Base-by-base conservation (phyloP, 2,113 vertebrate genomes). In the Pseudopipra pipra region DNA sequence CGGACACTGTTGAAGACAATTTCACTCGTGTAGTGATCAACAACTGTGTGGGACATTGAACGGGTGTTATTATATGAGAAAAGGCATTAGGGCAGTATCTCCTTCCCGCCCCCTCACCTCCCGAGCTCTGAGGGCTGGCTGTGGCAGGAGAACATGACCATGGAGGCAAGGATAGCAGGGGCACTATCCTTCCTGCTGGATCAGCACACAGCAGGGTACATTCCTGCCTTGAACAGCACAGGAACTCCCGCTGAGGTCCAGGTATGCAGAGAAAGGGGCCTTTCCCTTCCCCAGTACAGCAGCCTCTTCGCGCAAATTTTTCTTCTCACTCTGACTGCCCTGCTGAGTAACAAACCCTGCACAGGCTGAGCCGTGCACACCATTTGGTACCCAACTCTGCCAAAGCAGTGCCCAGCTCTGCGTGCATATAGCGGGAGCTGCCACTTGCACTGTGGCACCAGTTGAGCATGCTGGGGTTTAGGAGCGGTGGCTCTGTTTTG, bases 1-100 rank as follows among this genome's bases (percentile, higher is more conserved):
- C 99, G 98, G 87, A 99, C 99, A 6, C 98, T 98, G 87, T 99
- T 99, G 98, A 99, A 99, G 96, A 98, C 93, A 65, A 99, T 99
- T 94, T 99, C 98, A 97, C 99, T 99, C 11, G 98, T 99, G 97
- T 99, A 99, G 97, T 98, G 98, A 96, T 99, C 99, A 41, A 99
- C 99, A 98, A 99, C 99, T 99, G 98, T 15, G 76, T 85, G 78
- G 82, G 83, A 98, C 49, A 97, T 96, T 65, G 91, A 94, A 75
- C 0, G 0, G 7, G 25, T 35, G 89, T 95, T 81, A 97, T 56
- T 94, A 80, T 0, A 1, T 12, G 46, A 67, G 54, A 91, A 75
- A 90, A 68, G 58, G 59, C 39, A 41, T 52, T 39, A 43, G 70
- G 58, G 27, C 51, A 67, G 37, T 5, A 80, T 12, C 14, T 62